Conservation (phyloP, 2,113 vertebrate genomes). For the Cyphomyrus discorhynchus region DNA sequence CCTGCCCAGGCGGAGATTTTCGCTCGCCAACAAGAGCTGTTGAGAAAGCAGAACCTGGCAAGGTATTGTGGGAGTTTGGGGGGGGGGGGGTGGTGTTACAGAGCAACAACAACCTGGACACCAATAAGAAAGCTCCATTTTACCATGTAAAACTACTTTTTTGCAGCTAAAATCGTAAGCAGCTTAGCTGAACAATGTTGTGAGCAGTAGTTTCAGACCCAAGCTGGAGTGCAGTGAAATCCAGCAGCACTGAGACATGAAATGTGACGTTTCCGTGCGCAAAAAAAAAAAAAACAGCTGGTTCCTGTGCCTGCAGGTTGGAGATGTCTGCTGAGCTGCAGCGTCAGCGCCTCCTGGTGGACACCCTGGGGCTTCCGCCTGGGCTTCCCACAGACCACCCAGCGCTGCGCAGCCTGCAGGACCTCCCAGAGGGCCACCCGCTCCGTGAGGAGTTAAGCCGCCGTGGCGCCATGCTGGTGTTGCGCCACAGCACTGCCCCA, state of each 20-base stretch:
- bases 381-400: constrained; percentile 76
- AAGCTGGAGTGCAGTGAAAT: background rate
- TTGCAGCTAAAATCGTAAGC: background rate
- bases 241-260: background rate
- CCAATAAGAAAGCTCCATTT: background rate
- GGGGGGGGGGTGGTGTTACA: background rate
- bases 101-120: background rate
- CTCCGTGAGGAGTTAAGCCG: constrained; percentile 77
- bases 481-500: constrained; percentile 76
- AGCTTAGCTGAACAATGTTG: background rate
- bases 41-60: constrained; percentile 90
- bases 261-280: background rate
- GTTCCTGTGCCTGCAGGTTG: constrained; percentile 54
- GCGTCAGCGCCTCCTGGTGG: constrained; percentile 72
- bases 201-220: background rate
- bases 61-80: constrained; percentile 55
- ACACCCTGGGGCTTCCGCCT: constrained; percentile 67
- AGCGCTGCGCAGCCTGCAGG: constrained; percentile 73
- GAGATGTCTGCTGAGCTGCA: constrained; percentile 89
- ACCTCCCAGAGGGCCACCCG: constrained; percentile 75
- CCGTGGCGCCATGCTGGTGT: constrained; percentile 81
- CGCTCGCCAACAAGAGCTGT: constrained; percentile 87
- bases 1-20: constrained; percentile 87
- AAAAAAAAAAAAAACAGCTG: background rate
- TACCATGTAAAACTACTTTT: background rate